Evolutionary conservation across 1,140 invertebrate species (phyloP), one percentile per base, ranked within the genome.

Genomic region (Acromyrmex echinatior): DNA sequence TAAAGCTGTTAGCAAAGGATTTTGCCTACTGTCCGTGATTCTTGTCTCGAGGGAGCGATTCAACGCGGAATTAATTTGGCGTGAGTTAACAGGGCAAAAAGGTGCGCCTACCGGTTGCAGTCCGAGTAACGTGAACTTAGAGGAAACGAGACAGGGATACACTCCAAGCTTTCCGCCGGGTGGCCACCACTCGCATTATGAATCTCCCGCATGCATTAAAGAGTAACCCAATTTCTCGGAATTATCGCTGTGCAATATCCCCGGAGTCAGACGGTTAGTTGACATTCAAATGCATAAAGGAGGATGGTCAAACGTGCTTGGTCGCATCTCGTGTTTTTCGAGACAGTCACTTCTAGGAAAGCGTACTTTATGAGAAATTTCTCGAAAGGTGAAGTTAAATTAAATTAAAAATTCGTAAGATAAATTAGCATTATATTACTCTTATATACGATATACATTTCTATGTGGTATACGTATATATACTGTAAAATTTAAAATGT

Each of bases 201-300:
- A 90, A 82, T 85, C 76, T 82, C 79, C 79, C 77, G 68, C 73
- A 82, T 87, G 86, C 89, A 87, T 88, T 87, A 90, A 89, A 86
- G 85, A 86, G 79, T 91, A 91, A 91, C 87, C 90, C 86, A 91
- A 92, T 92, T 92, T 91, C 74, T 49, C 65, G 82, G 85, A 88
- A 92, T 92, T 92, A 91, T 92, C 86, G 84, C 80, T 60, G 81
- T 62, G 60, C 87, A 66, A 68, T 74, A 63, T 84, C 73, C 70
- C n/a, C 70, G 45, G 4, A 39, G 25, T 79, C 68, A 35, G 80
- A 74, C 45, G 21, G 68, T 45, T 35, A 51, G 39, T 62, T 87
- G 65, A 82, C 49, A 78, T 35, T 35, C 74, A 45, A 49, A 28
- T 71, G n/a, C 58, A 60, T 51, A 53, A 58, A 51, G 25, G 14